A percentile compares a stretch with the other conserved stretches of the same genome.
phyloP scores from a whole-genome alignment of 2,797 vertebrate genomes.

The Chaetophractus vellerosus region DNA sequence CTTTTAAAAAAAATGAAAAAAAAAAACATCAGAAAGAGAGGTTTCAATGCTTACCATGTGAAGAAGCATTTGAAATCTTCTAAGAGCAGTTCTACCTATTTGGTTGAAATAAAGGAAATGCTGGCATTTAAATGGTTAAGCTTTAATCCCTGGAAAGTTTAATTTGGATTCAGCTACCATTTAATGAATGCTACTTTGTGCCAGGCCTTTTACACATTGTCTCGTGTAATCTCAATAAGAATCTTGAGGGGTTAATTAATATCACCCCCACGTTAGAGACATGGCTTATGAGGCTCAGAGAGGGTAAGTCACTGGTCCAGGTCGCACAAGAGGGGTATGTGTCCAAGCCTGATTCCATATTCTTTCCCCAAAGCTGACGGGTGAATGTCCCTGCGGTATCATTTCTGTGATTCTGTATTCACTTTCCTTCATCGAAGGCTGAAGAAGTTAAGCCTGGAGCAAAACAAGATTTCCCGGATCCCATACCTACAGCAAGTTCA shows the following conservation, averaged over 20 bases:
- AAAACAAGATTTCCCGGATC: constrained; percentile 92
- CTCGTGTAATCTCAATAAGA: constrained; percentile 50
- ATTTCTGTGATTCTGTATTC: constrained; percentile 73
- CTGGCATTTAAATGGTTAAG: constrained; percentile 53
- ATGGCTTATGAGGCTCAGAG: constrained; percentile 12
- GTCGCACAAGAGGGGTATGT: background rate
- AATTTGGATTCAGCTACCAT: constrained; percentile 24
- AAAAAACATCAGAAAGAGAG: constrained; percentile 42
- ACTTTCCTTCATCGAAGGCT: constrained; percentile 89
- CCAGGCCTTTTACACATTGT: background rate
- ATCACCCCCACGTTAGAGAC: constrained; percentile 14
- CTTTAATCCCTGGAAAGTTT: constrained; percentile 58
- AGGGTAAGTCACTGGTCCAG: constrained; percentile 33
- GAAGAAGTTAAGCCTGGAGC: constrained; percentile 93
- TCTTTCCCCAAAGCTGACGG: constrained; percentile 53
- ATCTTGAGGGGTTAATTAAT: constrained; percentile 49
- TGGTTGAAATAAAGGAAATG: constrained; percentile 49
- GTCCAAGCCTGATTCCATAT: constrained; percentile 16
- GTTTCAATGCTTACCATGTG: background rate
- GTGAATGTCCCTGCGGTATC: constrained; percentile 48
- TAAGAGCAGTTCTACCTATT: background rate
- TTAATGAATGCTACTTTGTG: constrained; percentile 35
- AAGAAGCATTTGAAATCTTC: background rate
- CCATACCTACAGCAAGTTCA: constrained; percentile 90
- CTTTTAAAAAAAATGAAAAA: no score